Percentiles rank a stretch among this genome's conserved stretches.
Conservation (phyloP, 2,797 vertebrate genomes). For the Alosa sapidissima region DNA sequence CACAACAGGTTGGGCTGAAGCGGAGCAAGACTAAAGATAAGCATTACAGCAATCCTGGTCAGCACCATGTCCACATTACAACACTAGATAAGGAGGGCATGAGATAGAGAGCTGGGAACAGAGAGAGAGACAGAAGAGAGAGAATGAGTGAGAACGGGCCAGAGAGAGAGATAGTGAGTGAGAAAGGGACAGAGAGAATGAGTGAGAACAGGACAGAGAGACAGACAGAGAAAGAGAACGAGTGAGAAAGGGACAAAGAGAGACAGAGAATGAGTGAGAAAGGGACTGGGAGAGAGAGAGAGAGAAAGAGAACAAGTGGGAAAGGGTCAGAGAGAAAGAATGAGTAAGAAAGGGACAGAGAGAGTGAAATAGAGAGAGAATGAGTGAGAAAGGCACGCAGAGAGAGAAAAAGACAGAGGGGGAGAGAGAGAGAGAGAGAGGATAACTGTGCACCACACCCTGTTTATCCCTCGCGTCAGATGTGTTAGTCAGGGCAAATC, state of each 20-base stretch:
- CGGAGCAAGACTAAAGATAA: constrained; percentile 1
- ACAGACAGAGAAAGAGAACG: background rate
- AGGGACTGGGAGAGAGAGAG: background rate
- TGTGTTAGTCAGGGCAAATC: constrained; percentile 29
- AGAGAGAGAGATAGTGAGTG: background rate
- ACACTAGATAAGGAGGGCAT: background rate
- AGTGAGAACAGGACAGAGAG: background rate
- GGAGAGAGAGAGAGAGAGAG: background rate
- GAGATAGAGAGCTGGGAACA: background rate
- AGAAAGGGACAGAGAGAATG: background rate
- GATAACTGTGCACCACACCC: background rate
- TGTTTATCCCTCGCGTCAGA: constrained; percentile 8
- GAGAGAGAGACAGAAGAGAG: background rate
- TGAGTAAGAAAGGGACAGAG: background rate
- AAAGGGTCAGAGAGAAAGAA: background rate
- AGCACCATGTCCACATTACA: background rate
- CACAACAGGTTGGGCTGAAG: background rate
- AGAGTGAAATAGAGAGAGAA: background rate
- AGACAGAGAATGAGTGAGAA: background rate
- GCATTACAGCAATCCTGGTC: background rate
- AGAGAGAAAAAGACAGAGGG: background rate
- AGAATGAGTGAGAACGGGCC: too few relatives aligned
- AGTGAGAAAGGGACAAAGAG: background rate
- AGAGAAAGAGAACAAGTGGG: background rate
- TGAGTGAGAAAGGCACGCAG: background rate